Evolutionary conservation across 2,888 invertebrate species (phyloP).

Genomic region (Mellilla xanthometata): DNA sequence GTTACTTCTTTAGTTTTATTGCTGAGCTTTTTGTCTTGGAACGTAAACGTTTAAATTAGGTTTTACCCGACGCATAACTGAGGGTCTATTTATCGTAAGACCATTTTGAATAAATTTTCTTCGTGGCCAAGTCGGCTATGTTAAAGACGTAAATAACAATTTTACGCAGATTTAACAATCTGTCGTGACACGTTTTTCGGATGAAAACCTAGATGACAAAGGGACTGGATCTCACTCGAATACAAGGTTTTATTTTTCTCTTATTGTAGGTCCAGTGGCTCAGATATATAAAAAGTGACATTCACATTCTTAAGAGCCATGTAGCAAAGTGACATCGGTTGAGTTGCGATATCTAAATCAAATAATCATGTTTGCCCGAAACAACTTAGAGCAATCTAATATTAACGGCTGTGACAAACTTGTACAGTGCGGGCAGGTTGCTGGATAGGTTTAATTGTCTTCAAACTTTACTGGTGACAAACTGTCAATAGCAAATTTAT

Average conservation of each 20-base stretch:
- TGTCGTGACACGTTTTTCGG: constrained; percentile 10
- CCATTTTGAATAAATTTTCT: constrained; percentile 23
- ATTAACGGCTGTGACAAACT: constrained; percentile 15
- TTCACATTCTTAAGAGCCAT: no score
- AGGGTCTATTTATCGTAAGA: constrained; percentile 13
- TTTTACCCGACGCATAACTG: constrained; percentile 1
- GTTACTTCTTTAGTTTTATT: constrained; percentile 35
- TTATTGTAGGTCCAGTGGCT: not conserved
- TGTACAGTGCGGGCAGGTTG: constrained; percentile 2
- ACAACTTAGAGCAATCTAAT: constrained; percentile 12
- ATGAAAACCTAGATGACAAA: constrained; percentile 11
- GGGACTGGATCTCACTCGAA: constrained; percentile 4
- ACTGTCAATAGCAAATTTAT: constrained; percentile 47
- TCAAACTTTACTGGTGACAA: constrained; percentile 23
- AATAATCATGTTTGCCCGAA: constrained; percentile 1
- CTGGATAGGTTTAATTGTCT: constrained; percentile 18
- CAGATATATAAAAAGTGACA: no score
- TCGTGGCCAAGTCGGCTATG: constrained; percentile 14
- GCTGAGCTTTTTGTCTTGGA: constrained; percentile 15
- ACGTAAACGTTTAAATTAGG: constrained; percentile 12
- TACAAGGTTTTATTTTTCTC: constrained; percentile 2
- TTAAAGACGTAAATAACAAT: constrained; percentile 13
- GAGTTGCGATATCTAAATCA: not conserved
- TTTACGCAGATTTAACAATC: constrained; percentile 17
- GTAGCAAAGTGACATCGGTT: no score